phyloP scores from a whole-genome alignment of 2,888 invertebrate genomes.

The Hemistola chrysoprasaria region DNA sequence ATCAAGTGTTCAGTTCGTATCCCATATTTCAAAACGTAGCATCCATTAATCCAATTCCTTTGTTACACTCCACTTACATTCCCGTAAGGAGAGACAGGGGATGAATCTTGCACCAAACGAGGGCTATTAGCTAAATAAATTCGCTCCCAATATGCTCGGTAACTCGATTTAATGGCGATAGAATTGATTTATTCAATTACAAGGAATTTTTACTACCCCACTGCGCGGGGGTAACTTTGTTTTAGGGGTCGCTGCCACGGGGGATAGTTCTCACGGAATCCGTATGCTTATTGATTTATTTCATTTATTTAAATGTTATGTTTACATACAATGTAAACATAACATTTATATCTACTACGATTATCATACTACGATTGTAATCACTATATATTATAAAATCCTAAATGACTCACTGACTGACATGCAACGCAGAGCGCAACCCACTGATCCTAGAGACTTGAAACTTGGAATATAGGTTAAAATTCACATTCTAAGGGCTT shows the following conservation, averaged over 20 bases:
- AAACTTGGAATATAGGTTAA: too few relatives aligned
- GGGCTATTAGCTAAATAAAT: constrained; percentile 82
- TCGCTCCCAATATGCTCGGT: constrained; percentile 81
- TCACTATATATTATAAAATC: too few relatives aligned
- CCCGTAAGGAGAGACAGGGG: constrained; percentile 43
- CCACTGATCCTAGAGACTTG: too few relatives aligned
- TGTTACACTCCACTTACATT: constrained; percentile 5
- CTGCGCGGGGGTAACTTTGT: constrained; percentile 74
- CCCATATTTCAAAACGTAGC: constrained; percentile 3
- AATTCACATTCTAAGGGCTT: too few relatives aligned
- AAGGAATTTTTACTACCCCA: constrained; percentile 80
- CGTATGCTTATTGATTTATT: constrained; percentile 59
- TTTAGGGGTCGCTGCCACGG: constrained; percentile 57
- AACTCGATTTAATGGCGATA: constrained; percentile 82
- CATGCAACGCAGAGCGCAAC: too few relatives aligned
- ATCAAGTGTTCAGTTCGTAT: too few relatives aligned
- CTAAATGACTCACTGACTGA: too few relatives aligned
- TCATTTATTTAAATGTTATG: constrained; percentile 22
- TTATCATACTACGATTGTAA: too few relatives aligned
- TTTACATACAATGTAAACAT: constrained; percentile 11
- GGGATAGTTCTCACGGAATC: constrained; percentile 74
- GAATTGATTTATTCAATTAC: constrained; percentile 83
- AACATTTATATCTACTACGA: constrained; percentile 2
- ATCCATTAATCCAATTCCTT: constrained; percentile 2
- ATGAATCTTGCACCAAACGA: constrained; percentile 53